phyloP scores from a whole-genome alignment of 2,888 invertebrate species.

The Altica lythri region DNA sequence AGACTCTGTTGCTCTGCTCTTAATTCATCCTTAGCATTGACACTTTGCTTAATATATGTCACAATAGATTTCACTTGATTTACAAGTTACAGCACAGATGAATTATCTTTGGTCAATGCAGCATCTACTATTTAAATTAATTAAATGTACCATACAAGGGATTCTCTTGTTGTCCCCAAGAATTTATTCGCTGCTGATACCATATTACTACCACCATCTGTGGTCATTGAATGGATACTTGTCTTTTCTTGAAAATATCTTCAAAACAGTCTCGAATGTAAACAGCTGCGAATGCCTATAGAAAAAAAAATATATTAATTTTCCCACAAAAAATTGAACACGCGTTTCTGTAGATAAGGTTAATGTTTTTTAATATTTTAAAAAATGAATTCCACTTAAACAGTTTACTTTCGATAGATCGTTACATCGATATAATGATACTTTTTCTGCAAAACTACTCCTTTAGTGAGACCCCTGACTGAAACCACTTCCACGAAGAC shows the following conservation, averaged over 20 bases:
- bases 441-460: no score
- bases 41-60: conserved; percentile 41
- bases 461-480: no score
- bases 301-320: no score
- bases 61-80: conserved; percentile 29
- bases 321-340: no score
- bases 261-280: conserved; percentile 17
- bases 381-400: no score
- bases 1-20: neutral
- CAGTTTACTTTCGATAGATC: no score
- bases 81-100: conserved; percentile 5
- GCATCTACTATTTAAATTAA: conserved; percentile 45
- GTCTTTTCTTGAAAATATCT: conserved; percentile 14
- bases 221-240: conserved; percentile 40
- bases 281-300: no score
- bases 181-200: conserved; percentile 42
- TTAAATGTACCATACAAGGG: conserved; percentile 43
- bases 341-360: no score
- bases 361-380: no score
- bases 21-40: conserved; percentile 43
- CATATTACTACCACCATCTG: conserved; percentile 44
- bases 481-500: no score
- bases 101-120: conserved; percentile 37
- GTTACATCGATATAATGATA: no score
- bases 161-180: conserved; percentile 42